These are phyloP conservation scores for Misgurnus mizolepis DNA, from an alignment of 2,113 vertebrate genomes.

Conservation along the genomic window DNA sequence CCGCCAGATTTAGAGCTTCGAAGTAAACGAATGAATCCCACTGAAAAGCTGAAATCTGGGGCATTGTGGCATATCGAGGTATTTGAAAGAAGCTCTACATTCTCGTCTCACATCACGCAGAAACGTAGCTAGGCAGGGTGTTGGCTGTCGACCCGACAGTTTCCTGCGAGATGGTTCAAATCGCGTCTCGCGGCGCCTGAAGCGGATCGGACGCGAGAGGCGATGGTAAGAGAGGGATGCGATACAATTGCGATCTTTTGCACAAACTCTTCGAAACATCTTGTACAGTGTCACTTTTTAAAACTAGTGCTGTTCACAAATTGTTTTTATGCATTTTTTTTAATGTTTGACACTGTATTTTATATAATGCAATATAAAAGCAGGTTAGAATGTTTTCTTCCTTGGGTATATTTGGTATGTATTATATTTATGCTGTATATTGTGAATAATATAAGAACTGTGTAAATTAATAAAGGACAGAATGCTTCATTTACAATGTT, in stretches of 20 bases:
- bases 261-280: slow-evolving; percentile 71
- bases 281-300: slow-evolving; percentile 75
- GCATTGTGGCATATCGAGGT: slow-evolving; percentile 6
- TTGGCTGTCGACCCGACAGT: background rate
- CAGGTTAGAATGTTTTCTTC: slow-evolving; percentile 85
- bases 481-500: slow-evolving; percentile 39
- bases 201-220: background rate
- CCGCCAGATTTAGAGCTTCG: slow-evolving; percentile 31
- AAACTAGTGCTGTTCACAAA: slow-evolving; percentile 75
- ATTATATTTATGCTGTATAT: slow-evolving; percentile 58
- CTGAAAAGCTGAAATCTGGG: slow-evolving; percentile 23
- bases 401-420: slow-evolving; percentile 63
- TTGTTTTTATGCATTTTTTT: slow-evolving; percentile 80
- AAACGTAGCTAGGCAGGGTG: background rate
- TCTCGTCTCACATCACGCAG: slow-evolving; percentile 16
- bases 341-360: slow-evolving; percentile 82
- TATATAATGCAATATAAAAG: slow-evolving; percentile 85
- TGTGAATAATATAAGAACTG: slow-evolving; percentile 53
- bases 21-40: slow-evolving; percentile 1
- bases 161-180: slow-evolving; percentile 19
- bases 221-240: slow-evolving; percentile 10
- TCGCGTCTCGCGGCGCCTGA: background rate
- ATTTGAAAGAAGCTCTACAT: slow-evolving; percentile 5
- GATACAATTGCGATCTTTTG: slow-evolving; percentile 73
- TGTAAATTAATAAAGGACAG: slow-evolving; percentile 56